Conservation (phyloP, 2,113 vertebrate genomes). For the Istiophorus platypterus region DNA sequence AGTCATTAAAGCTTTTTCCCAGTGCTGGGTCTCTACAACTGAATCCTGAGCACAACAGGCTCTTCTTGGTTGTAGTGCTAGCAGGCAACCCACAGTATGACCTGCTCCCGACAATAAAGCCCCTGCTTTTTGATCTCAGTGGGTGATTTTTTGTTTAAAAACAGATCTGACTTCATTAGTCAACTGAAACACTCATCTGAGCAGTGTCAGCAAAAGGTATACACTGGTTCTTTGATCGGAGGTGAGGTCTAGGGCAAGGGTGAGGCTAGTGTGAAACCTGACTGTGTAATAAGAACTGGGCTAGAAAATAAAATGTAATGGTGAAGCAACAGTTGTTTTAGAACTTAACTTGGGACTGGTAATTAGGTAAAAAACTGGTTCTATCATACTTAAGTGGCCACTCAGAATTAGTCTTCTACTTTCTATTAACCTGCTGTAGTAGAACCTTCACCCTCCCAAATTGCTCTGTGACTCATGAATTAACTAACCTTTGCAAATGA, state of each 20-base stretch:
- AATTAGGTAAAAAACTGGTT: slow-evolving; percentile 8
- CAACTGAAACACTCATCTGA: slow-evolving; percentile 18
- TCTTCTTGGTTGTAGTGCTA: slow-evolving; percentile 27
- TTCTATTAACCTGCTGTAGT: not conserved
- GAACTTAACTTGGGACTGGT: not conserved
- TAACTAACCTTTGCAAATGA: slow-evolving; percentile 33
- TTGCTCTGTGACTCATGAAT: slow-evolving; percentile 35
- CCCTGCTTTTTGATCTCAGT: slow-evolving; percentile 44
- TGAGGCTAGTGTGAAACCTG: not conserved
- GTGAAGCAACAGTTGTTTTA: not conserved
- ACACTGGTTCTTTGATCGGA: slow-evolving; percentile 7
- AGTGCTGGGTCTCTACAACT: slow-evolving; percentile 17
- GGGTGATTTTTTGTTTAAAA: slow-evolving; percentile 13
- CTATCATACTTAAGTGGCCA: not conserved
- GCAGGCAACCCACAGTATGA: slow-evolving; percentile 9
- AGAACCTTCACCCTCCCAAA: slow-evolving; percentile 16
- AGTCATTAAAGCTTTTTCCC: slow-evolving; percentile 47
- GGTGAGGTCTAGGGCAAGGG: not conserved
- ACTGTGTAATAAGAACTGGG: not conserved
- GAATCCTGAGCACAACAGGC: slow-evolving; percentile 4
- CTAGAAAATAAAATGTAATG: not conserved
- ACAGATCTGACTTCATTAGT: slow-evolving; percentile 39
- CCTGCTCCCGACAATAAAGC: slow-evolving; percentile 39
- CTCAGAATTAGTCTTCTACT: not conserved
- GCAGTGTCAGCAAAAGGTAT: slow-evolving; percentile 16